Conservation (phyloP, 2,888 invertebrate genomes). For the Brachyopa scutellaris region DNA sequence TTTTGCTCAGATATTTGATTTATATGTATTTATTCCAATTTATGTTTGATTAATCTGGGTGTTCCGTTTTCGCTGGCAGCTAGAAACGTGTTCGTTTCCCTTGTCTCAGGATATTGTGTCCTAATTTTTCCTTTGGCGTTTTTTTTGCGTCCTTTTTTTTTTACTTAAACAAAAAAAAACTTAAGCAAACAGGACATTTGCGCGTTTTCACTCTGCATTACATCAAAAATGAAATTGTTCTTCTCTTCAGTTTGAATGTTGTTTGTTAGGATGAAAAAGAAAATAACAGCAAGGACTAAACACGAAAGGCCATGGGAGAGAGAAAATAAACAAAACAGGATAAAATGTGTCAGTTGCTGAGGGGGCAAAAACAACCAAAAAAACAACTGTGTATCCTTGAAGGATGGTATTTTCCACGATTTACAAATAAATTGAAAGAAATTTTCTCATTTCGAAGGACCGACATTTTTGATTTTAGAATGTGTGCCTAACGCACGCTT, state of each 20-base stretch:
- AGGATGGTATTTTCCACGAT: slow-evolving; percentile 24
- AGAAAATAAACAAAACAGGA: slow-evolving; percentile 31
- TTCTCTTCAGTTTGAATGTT: slow-evolving; percentile 3
- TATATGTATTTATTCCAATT: slow-evolving; percentile 46
- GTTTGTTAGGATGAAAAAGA: slow-evolving; percentile 28
- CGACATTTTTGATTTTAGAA: slow-evolving; percentile 6
- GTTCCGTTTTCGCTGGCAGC: slow-evolving; percentile 27
- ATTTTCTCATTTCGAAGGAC: slow-evolving; percentile 42
- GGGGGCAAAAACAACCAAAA: not conserved
- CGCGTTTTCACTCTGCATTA: slow-evolving; percentile 31
- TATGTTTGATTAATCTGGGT: slow-evolving; percentile 44
- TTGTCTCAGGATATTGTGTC: slow-evolving; percentile 31
- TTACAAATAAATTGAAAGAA: slow-evolving; percentile 33
- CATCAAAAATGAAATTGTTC: not conserved
- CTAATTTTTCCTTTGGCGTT: slow-evolving; percentile 2
- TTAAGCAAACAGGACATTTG: slow-evolving; percentile 45
- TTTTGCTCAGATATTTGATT: slow-evolving; percentile 15
- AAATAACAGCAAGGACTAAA: slow-evolving; percentile 16
- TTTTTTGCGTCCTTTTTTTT: not conserved
- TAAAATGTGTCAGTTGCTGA: not conserved
- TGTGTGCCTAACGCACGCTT: not conserved
- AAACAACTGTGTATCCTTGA: slow-evolving; percentile 10
- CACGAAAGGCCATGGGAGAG: not conserved
- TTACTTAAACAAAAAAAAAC: not conserved
- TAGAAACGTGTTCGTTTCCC: slow-evolving; percentile 32